Base-by-base conservation (phyloP, 2,888 invertebrate species). In the Aporophyla nigra region DNA sequence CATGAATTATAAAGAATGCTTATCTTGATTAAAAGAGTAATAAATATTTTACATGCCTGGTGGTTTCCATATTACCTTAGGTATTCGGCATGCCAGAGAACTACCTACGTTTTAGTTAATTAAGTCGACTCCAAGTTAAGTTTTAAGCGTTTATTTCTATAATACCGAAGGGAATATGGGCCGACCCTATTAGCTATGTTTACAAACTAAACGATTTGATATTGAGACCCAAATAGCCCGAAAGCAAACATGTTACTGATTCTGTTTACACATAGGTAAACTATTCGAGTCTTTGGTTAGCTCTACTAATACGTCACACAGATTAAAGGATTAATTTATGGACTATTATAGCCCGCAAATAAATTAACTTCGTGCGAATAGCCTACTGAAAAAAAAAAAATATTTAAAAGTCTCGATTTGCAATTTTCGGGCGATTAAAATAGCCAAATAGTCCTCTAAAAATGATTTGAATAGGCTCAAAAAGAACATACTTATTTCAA, bases 141-240 rank as follows among this genome's bases (percentile, higher is more conserved):
- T 84, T 88, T 85, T 78, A 76, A 84, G 58, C 76, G 70, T 78
- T 80, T 69, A 74, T 75, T 80, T 81, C 71, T 76, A 71, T 74
- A 80, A 80, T 70, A 80, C 81, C 78, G 67, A 70, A 59, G 83
- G 79, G 79, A 83, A 74, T 73, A 58, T 74, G 49, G 65, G 40
- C 65, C 62, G 71, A 74, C 71, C 77, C 78, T 80, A 76, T 76
- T 81, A 74, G 69, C 27, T 65, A 59, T 73, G 72, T 77, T 88
- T 77, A 73, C 76, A 74, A 74, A 76, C 73, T 76, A 73, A 76
- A 72, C 69, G 72, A 78, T 84, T 77, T 70, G 63, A 80, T 86
- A 78, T 83, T 86, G 75, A 76, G 71, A 59, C 73, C 84, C 66
- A 76, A 73, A 84, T 63, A 79, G 24, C 21, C 75, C 46, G 12